Conservation (phyloP, 2,888 invertebrate species). For the Leucophenga montana region DNA sequence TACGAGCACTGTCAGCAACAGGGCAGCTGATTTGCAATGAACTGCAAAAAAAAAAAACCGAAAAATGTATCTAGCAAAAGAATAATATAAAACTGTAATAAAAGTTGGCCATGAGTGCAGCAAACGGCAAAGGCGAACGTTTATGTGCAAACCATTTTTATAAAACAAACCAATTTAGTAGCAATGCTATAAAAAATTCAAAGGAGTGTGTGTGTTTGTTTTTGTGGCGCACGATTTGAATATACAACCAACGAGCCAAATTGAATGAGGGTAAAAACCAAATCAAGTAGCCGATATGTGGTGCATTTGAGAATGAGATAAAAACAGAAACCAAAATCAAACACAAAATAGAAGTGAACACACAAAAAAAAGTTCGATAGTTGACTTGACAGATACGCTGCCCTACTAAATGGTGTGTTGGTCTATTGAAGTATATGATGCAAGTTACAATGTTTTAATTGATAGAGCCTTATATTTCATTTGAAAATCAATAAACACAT, state of each 20-base stretch:
- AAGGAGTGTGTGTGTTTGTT: not conserved
- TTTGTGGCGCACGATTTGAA: conserved; percentile 16
- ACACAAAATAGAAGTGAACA: not conserved
- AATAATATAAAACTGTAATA: conserved; percentile 14
- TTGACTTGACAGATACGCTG: too few relatives aligned
- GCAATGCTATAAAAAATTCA: conserved; percentile 21
- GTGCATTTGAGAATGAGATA: not conserved
- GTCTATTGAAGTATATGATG: too few relatives aligned
- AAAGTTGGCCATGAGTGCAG: too few relatives aligned
- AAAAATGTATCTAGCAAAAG: too few relatives aligned
- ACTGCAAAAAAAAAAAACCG: not conserved
- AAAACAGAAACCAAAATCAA: not conserved
- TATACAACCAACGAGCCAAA: not conserved
- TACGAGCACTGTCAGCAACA: conserved; percentile 24
- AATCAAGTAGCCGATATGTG: conserved; percentile 19
- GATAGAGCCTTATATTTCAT: too few relatives aligned
- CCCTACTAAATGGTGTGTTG: too few relatives aligned
- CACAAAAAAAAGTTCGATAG: not conserved
- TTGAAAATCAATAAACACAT: too few relatives aligned
- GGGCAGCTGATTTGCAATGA: not conserved
- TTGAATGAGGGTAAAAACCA: not conserved
- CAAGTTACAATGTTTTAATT: too few relatives aligned
- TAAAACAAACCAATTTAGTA: conserved; percentile 26
- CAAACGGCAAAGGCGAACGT: not conserved
- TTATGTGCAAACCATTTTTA: not conserved